Evolutionary conservation across 2,888 invertebrate genomes (phyloP), one percentile per base, ranked within the genome.

Genomic region (Ophion ventricosus): DNA sequence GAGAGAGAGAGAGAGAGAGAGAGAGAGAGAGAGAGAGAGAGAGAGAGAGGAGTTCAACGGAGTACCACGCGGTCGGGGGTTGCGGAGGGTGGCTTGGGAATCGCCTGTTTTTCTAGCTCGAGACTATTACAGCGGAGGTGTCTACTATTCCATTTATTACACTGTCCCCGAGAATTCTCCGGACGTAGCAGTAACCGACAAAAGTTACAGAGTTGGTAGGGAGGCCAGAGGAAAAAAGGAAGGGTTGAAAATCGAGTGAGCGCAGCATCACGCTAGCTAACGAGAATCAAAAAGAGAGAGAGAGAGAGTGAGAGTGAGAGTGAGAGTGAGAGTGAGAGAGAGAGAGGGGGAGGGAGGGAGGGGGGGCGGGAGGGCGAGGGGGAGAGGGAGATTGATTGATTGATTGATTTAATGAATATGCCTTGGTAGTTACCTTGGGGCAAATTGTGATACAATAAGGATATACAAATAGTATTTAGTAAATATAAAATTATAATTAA

Each of bases 101-200:
- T 85, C 83, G 82, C 85, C 83, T 75, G 78, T 87, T 87, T 86
- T 84, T 86, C 76, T 76, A 25, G 17, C 63, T 25, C 63, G 78
- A 57, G 54, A 49, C 69, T 49, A 56, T 74, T n/a, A 54, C 67
- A 40, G 43, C 59, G 23, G 10, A 75, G 82, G 74, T 49, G 75
- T 35, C 73, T 79, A 79, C 82, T 80, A 85, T 87, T 88, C 88
- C 86, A 88, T 90, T 90, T 88, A 86, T 88, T 87, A 88, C 83
- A 57, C 73, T 56, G 69, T 74, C 72, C 72, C 80, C 26, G 82
- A 73, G 40, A 26, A 76, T 86, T 74, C 76, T 61, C 56, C 83
- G 63, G 67, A 25, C 20, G 56, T 43, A 43, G 11, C 43, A 66
- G 75, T 61, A 56, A 69, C 35, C 43, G 26, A 64, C 70, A 64